Evolutionary conservation across 2,888 invertebrate genomes (phyloP), one percentile per base, ranked within the genome.

Genomic region (Plebejus anna): DNA sequence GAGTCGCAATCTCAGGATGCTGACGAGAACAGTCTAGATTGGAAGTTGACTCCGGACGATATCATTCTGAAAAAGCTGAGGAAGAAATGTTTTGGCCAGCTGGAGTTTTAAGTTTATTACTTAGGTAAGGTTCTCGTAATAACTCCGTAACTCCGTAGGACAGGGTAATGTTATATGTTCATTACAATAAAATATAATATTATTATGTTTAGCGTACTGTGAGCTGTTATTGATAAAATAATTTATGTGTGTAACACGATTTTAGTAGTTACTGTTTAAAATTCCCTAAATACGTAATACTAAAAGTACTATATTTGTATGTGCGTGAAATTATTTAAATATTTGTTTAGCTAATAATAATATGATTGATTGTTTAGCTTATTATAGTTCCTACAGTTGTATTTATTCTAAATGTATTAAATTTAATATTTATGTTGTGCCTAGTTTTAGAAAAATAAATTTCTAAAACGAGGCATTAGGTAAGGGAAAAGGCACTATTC

Each of bases 1-100:
- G 92, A 91, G 59, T 90, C 92, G 1, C 89, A 90, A 78, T 89
- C 91, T 32, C 90, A 89, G 77, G 90, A 91, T 7, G 79, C 82
- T 4, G 88, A 88, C 4, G 89, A 89, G 32, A 78, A 79, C 4
- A 81, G 83, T 76, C 80, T 87, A 47, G 86, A 90, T 78, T 90
- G 90, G 90, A 90, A 88, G 79, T 81, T 90, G 47, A 89, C 89
- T 51, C 90, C 90, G 5, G 88, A 90, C 73, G 88, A 90, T 76
- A 88, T 85, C 80, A 86, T 91, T 47, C 86, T 93, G 59, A 89
- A 88, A 79, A 84, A 88, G 78, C 83, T 92, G 22, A 84, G 88
- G 78, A 85, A 89, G 71, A 91, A 89, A 82, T 89, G 88, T 83
- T 93, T 92, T 79, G 89, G 90, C 76, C 84, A 84, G 75, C 87